Evolutionary conservation across 2,113 vertebrate species (phyloP), one percentile per base, ranked within the genome.

Genomic region (Plestiodon gilberti): DNA sequence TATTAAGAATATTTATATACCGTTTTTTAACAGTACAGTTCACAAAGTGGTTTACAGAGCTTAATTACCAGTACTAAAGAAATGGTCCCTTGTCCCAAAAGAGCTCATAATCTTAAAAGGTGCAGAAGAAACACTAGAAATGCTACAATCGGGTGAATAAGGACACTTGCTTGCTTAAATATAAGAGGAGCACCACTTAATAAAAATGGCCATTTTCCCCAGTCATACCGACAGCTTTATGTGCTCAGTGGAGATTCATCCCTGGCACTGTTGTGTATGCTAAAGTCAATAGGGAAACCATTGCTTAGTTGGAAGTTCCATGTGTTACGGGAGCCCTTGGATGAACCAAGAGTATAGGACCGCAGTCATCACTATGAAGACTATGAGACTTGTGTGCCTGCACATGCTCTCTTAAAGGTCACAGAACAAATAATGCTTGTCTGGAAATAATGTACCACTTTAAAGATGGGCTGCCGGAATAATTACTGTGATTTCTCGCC

Each of bases 371-470:
- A 64, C 59, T 74, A 28, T 62, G 18, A 1, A 75, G 71, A 10
- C 69, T 6, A 6, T 61, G 57, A 40, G 55, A 30, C 22, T 73
- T 9, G 3, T 62, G 38, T 10, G 11, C 43, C 2, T 35, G 52
- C 13, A 22, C 23, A 59, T 38, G 59, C 28, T 6, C 22, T 62
- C 22, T 75, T 17, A 22, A 69, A 69, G 28, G 64, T 9, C 71
- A 64, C 57, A 61, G 40, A 74, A 23, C 23, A 73, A 62, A 74
- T 43, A 33, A 57, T 48, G 17, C 20, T 65, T 33, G 35, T 28
- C 30, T 61, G 85, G 10, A 88, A 90, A 57, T 8, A 52, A 55
- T 87, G 25, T 88, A 14, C 43, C n/a, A 84, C 0, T 30, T 87
- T 69, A 9, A 18, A 85, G 80, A 59, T 35, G 22, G 33, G 52